Base-by-base conservation (phyloP, 2,888 invertebrate species). In the Megalurothrips usitatus region DNA sequence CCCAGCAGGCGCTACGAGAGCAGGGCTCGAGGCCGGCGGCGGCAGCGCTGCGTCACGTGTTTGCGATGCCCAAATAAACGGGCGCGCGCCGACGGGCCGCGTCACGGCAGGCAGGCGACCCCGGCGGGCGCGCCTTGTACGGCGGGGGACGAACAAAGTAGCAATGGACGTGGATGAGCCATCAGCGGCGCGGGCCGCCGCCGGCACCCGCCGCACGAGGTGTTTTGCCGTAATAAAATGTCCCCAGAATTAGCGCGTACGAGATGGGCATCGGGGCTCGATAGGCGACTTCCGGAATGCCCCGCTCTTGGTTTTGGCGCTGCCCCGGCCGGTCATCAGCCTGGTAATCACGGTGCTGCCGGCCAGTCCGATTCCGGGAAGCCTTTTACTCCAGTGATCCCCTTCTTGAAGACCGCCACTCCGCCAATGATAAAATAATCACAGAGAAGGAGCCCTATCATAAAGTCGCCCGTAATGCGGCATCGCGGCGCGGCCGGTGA, bases 201-300 rank as follows among this genome's bases (percentile, higher is more conserved):
- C 3, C 34, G 6, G 34, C 34, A 43, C 34, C 6, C 34, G 6
- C 34, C 34, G 49, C 49, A 43, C 34, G 10, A 75, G 68, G 68
- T 23, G 23, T 26, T 75, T 75, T 9, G 68, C 26, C 23, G 68
- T 26, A 75, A 75, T 75, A 75, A 75, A 75, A 26, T 26, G 68
- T 2, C 68, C 9, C 9, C 68, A 12, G 12, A 75, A 75, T 75
- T 75, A 75, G 68, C 68, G 68, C n/a, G 68, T 12, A 23, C 23
- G 26, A 75, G 68, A 75, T 75, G 26, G 26, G 23, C 23, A 75
- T 75, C 68, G 10, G 26, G n/a, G 8, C 68, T 23, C 26, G 26
- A 75, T 75, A 75, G 68, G 68, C 9, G 68, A 75, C 68, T 75
- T 75, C 68, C 68, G 68, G 68, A 75, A 75, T 75, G 68, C 58